These are phyloP conservation scores for Rhinoraja longicauda DNA, from an alignment of 2,797 vertebrate species.

Conservation along the genomic window DNA sequence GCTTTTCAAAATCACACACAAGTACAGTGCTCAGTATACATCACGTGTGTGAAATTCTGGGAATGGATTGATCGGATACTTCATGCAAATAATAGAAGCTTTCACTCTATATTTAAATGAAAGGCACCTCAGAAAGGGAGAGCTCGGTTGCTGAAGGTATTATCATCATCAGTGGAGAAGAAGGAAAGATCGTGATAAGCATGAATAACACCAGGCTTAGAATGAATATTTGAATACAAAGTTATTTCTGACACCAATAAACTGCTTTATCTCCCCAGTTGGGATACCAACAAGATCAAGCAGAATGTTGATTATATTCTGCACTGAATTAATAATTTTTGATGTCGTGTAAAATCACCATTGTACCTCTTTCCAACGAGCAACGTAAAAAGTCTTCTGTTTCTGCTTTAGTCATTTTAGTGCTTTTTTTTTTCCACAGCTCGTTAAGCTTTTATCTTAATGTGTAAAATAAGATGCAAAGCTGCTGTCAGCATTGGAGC, in stretches of 20 bases:
- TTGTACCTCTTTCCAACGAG: neutral
- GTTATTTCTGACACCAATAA: neutral
- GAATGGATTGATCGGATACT: neutral
- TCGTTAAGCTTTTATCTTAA: neutral
- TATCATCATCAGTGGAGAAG: neutral
- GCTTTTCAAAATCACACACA: neutral
- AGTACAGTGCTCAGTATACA: neutral
- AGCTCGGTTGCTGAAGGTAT: neutral
- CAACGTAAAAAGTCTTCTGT: neutral
- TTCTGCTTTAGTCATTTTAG: neutral
- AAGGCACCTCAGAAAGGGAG: neutral
- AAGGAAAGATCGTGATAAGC: neutral
- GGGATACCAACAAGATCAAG: neutral
- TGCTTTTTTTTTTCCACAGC: neutral
- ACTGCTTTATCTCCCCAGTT: neutral
- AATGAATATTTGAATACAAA: neutral
- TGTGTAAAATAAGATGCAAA: neutral
- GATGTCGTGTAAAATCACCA: neutral
- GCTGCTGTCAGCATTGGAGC: neutral
- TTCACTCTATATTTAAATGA: neutral
- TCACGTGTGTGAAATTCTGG: neutral
- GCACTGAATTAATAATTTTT: neutral
- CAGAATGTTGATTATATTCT: neutral
- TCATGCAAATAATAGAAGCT: neutral
- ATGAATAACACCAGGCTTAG: neutral